A percentile compares a stretch with the other conserved stretches of the same genome.
Conservation (phyloP, 2,113 vertebrate genomes). For the Nothoprocta perdicaria region DNA sequence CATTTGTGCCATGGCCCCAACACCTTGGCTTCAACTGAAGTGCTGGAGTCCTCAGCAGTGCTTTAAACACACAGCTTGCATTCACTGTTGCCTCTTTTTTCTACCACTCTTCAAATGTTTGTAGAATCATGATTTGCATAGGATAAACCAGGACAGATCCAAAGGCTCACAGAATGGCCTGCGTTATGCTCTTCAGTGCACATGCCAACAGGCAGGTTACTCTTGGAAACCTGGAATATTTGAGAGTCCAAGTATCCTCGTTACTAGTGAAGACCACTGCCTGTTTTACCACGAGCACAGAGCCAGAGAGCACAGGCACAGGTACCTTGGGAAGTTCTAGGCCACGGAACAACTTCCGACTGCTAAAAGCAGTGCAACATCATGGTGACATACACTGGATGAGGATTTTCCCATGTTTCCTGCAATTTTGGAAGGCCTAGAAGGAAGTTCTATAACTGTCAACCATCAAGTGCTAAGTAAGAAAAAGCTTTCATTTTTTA, state of each 20-base stretch:
- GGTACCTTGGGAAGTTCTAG: background rate
- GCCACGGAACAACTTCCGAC: background rate
- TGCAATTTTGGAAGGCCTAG: background rate
- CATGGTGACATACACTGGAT: background rate
- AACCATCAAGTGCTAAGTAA: background rate
- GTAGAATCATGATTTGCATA: background rate
- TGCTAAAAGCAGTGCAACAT: background rate
- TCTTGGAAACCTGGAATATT: background rate
- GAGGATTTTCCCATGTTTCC: background rate
- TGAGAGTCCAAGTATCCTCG: background rate
- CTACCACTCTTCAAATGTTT: background rate
- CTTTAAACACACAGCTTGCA: background rate
- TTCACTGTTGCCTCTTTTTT: background rate
- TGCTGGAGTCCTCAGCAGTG: background rate
- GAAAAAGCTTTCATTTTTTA: background rate
- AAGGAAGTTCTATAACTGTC: background rate
- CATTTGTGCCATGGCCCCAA: background rate
- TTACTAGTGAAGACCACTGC: background rate
- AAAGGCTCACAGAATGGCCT: background rate
- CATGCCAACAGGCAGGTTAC: background rate
- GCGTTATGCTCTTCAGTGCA: background rate
- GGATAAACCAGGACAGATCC: background rate
- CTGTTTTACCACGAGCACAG: background rate
- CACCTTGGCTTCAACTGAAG: background rate
- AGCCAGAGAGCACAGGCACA: background rate